Base-by-base conservation (phyloP, 1,140 invertebrate species). In the Caerostris darwini region DNA sequence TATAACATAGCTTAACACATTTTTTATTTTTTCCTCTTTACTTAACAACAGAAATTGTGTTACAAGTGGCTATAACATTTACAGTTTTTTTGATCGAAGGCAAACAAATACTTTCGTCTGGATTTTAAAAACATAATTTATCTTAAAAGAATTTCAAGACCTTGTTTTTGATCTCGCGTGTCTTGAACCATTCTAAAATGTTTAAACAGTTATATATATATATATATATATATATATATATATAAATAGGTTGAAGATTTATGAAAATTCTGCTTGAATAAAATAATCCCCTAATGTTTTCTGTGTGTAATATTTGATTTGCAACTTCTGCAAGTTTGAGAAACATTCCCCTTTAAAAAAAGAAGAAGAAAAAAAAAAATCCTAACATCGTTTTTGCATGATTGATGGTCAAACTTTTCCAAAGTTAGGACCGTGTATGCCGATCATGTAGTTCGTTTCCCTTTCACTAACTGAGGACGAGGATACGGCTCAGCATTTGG, bases 371-470 rank as follows among this genome's bases (percentile, higher is more conserved):
- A 81, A 34, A 34, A 34, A 34, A 34, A 34, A 34, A 34, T 1
- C 2, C 34, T 34, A 34, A 34, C 34, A 90, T 90, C 89, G 54
- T 71, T 90, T 90, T 90, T 71, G 58, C 71, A 82, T 90, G 89
- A 90, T 90, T 90, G 67, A 90, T 90, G 89, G 34, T 34, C 17
- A 90, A 90, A 90, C 89, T 90, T 90, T 90, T 90, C 58, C 69
- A 82, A 90, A 90, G 53, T 59, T 90, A 56, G 87, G 57, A 7
- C 57, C 71, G 56, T 81, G 89, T 61, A 34, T 77, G 69, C 69
- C 69, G 69, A 77, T 77, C 69, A 12, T 10, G 71, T 50, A 58
- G 82, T 85, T 58, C 82, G 82, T 85, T 83, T 85, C n/a, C 82
- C 19, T 50, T n/a, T n/a, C 57, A 6, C 54, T 85, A 85, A 85